phyloP scores from a whole-genome alignment of 2,113 vertebrate species.

The Neomonachus schauinslandi region DNA sequence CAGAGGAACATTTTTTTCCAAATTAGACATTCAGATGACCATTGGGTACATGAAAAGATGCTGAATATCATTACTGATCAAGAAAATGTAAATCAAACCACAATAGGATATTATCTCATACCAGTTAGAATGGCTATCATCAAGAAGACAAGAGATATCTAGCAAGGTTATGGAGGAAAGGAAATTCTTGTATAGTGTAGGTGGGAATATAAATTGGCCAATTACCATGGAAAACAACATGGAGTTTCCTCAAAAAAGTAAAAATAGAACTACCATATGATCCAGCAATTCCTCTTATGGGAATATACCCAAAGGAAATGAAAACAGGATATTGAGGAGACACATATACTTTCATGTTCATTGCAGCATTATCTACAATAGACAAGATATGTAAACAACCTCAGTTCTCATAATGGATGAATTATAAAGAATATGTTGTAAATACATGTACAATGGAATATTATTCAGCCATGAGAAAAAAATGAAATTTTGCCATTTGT shows the following conservation, averaged over 20 bases:
- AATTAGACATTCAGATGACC: not conserved
- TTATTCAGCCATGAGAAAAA: not conserved
- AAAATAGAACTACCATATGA: not conserved
- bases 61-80: not conserved
- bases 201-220: not conserved
- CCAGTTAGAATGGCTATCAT: not conserved
- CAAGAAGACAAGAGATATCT: not conserved
- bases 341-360: not conserved
- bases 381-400: not conserved
- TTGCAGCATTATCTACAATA: not conserved
- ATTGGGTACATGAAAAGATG: not conserved
- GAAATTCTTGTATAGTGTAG: not conserved
- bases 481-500: slow-evolving; percentile 4
- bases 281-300: not conserved
- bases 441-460: not conserved
- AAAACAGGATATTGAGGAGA: not conserved
- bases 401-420: not conserved
- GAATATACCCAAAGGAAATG: not conserved
- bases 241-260: not conserved
- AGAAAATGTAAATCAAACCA: not conserved
- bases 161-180: not conserved
- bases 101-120: not conserved
- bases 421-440: not conserved
- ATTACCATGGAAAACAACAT: not conserved
- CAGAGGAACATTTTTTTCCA: not conserved